Percentiles rank a stretch among this genome's conserved stretches.
Evolutionary conservation across 2,888 invertebrate species (phyloP).

Genomic region (Agapetus fuscipes): DNA sequence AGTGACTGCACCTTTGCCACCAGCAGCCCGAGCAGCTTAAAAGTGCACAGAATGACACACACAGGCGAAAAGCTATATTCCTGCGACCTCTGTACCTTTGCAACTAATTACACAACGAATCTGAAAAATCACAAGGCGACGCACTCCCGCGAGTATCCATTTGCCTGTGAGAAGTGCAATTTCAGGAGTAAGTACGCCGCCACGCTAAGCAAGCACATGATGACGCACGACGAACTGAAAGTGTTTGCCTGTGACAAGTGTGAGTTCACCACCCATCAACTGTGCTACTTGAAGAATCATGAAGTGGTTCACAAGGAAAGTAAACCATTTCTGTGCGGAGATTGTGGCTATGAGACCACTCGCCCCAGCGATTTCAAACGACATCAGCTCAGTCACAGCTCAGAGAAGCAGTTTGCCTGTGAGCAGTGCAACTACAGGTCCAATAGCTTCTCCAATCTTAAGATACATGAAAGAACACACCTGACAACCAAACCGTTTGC

Average conservation of each 20-base stretch:
- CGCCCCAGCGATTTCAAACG: background rate
- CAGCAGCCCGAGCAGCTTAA: background rate
- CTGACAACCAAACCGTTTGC: background rate
- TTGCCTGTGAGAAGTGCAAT: background rate
- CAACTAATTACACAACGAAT: background rate
- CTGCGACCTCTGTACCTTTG: background rate
- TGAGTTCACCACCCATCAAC: background rate
- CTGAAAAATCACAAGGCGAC: background rate
- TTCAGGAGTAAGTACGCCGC: background rate
- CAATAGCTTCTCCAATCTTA: background rate
- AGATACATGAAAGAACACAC: background rate
- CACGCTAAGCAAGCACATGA: background rate
- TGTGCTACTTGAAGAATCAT: background rate
- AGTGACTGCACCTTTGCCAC: background rate
- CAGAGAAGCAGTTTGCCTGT: background rate
- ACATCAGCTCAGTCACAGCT: background rate
- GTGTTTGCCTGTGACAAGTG: background rate
- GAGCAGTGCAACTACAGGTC: background rate
- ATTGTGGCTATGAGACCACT: background rate
- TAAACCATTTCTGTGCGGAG: background rate
- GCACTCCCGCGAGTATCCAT: no score
- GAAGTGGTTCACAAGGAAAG: background rate
- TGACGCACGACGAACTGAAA: background rate
- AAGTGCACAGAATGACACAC: background rate
- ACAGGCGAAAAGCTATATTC: no score